Evolutionary conservation across 2,797 vertebrate genomes (phyloP).

Genomic region (Xenentodon cancila): DNA sequence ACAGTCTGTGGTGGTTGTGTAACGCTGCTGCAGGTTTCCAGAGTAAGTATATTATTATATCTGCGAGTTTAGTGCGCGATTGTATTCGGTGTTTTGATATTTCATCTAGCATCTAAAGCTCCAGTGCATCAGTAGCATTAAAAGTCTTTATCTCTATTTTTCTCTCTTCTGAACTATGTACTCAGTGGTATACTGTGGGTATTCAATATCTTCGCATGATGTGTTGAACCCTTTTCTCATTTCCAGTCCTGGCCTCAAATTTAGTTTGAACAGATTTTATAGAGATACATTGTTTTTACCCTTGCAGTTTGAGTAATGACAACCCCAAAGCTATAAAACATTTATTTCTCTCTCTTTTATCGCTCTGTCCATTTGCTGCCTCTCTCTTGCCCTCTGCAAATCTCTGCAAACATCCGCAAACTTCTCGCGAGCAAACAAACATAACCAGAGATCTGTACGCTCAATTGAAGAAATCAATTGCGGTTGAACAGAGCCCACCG

Average conservation of each 20-base stretch:
- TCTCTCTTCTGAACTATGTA: constrained; percentile 39
- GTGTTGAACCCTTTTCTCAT: constrained; percentile 24
- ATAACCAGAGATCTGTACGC: constrained; percentile 20
- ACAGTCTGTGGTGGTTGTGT: too few species aligned
- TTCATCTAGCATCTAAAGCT: neutral
- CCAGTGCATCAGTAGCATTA: constrained; percentile 23
- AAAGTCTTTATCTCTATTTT: constrained; percentile 22
- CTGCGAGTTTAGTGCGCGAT: too few species aligned
- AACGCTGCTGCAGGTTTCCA: too few species aligned
- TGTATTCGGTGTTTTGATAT: too few species aligned
- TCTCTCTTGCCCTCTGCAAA: constrained; percentile 3
- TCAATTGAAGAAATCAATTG: constrained; percentile 57
- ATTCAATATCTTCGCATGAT: constrained; percentile 47
- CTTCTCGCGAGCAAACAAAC: constrained; percentile 58
- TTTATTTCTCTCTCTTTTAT: constrained; percentile 32
- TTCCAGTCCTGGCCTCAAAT: constrained; percentile 31
- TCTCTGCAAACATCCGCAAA: constrained; percentile 50
- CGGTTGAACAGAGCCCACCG: constrained; percentile 36
- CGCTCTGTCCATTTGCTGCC: constrained; percentile 18
- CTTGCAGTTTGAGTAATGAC: constrained; percentile 33
- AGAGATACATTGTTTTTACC: constrained; percentile 10
- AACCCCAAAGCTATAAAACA: constrained; percentile 54
- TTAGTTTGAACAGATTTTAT: constrained; percentile 36
- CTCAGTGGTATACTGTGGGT: constrained; percentile 45
- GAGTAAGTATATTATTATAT: too few species aligned